Evolutionary conservation across 2,797 vertebrate genomes (phyloP), one percentile per base, ranked within the genome.

Genomic region (Pseudomugil gertrudae): DNA sequence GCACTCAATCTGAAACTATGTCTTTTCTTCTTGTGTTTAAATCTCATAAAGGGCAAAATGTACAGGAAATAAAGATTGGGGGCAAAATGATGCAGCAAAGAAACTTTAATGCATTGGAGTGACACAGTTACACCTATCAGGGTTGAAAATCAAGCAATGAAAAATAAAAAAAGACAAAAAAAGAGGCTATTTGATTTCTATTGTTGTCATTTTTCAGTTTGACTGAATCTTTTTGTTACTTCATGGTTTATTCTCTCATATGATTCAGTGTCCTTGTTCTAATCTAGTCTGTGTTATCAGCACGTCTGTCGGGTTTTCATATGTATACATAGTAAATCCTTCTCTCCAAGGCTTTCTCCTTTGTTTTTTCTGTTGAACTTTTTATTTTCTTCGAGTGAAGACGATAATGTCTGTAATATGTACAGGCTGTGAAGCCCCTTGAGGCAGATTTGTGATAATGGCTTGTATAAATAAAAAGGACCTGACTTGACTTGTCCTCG

Each of bases 381-480:
- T 38, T 26, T 32, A 10, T 33, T 35, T 27, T 24, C 14, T 26
- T 15, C 24, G 24, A 23, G 9, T 3, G 7, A 57, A 11, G 36
- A 57, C 23, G 23, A 66, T 30, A 48, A 40, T 35, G 40, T n/a
- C 21, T 47, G n/a, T 43, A 1, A 17, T 56, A 10, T 56, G 38
- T 21, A 30, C 21, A 33, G 47, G 24, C 47, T 47, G 23, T 0
- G 33, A 66, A 57, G 30, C 5, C 24, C 40, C 53, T 19, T 27
- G 13, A 38, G 45, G 43, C n/a, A 29, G 51, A 66, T 51, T 23
- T 58, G 33, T 50, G 54, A 21, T 57, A 51, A 30, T 57, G n/a
- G 19, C 21, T 33, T 29, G 29, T 57, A 3, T 35, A 27, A 35
- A 48, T 27, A 23, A 38, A 38, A 26, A 14, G 47, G 47, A 50